Conservation (phyloP, 2,888 invertebrate species). For the Heterodera filipjevi region DNA sequence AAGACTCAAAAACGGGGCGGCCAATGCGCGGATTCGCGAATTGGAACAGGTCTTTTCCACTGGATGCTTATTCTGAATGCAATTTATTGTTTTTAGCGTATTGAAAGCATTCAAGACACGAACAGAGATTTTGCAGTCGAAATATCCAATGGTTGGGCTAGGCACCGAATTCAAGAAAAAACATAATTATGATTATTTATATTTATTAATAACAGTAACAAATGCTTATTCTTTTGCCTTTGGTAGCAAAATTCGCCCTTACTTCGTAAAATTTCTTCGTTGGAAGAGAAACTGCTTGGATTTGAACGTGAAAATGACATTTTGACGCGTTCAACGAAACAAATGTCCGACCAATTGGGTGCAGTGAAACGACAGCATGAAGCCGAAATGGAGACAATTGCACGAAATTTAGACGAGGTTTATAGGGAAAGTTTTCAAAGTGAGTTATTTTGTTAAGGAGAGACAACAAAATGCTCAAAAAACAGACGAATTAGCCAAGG, state of each 20-base stretch:
- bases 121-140: constrained; percentile 44
- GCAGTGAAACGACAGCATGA: constrained; percentile 15
- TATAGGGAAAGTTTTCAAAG: neutral
- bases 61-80: neutral
- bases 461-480: constrained; percentile 20
- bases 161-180: no score
- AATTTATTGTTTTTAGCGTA: constrained; percentile 20
- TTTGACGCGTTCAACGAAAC: constrained; percentile 8
- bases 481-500: constrained; percentile 18
- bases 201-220: no score
- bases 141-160: constrained; percentile 37
- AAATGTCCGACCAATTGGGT: constrained; percentile 8
- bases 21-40: constrained; percentile 26
- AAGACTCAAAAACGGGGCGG: constrained; percentile 23
- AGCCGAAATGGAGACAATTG: neutral
- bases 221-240: neutral
- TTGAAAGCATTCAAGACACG: constrained; percentile 42
- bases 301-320: constrained; percentile 35
- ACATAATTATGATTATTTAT: no score
- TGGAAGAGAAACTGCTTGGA: constrained; percentile 36
- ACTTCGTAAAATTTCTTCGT: constrained; percentile 33
- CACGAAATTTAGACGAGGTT: constrained; percentile 24
- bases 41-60: constrained; percentile 26
- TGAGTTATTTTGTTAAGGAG: neutral
- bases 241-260: constrained; percentile 41